Percentiles rank a stretch among this genome's conserved stretches.
These are phyloP conservation scores for Stramonita haemastoma DNA, from an alignment of 2,888 invertebrate species.

Conservation along the genomic window DNA sequence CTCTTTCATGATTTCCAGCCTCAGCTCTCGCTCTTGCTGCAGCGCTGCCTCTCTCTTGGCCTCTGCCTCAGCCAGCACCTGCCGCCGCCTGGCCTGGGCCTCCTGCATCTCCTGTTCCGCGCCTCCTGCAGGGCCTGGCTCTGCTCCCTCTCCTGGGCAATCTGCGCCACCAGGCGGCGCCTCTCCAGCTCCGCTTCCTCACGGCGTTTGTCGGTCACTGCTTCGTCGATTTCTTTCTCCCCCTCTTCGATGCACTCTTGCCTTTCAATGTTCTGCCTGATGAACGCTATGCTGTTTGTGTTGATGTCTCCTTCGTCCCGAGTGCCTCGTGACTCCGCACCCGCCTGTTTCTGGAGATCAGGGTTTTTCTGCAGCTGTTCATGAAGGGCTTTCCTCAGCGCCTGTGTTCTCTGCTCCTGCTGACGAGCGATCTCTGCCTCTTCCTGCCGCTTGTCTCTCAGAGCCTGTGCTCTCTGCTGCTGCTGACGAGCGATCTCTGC, in stretches of 20 bases:
- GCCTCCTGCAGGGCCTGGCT: not conserved
- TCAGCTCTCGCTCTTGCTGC: not conserved
- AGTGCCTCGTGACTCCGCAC: not conserved
- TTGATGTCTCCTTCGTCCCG: not conserved
- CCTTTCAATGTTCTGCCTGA: not conserved
- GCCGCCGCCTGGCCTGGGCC: not conserved
- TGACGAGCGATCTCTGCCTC: not conserved
- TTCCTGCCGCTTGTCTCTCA: not conserved
- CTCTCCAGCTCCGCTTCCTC: slow-evolving; percentile 36
- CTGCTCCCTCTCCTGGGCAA: not conserved
- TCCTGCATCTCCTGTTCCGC: slow-evolving; percentile 5
- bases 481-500: not conserved
- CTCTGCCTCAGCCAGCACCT: slow-evolving; percentile 14
- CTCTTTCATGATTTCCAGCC: not conserved
- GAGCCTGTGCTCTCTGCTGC: not conserved
- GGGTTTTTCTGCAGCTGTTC: not conserved
- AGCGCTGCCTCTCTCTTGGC: not conserved
- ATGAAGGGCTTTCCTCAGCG: not conserved
- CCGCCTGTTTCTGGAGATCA: not conserved
- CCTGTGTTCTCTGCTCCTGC: slow-evolving; percentile 16
- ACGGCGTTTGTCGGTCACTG: slow-evolving; percentile 14
- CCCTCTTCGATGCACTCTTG: not conserved
- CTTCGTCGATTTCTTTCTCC: slow-evolving; percentile 17
- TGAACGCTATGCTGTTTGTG: not conserved
- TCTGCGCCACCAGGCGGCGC: not conserved